Evolutionary conservation across 2,888 invertebrate genomes (phyloP).

Genomic region (Zhengitettix transpicula): DNA sequence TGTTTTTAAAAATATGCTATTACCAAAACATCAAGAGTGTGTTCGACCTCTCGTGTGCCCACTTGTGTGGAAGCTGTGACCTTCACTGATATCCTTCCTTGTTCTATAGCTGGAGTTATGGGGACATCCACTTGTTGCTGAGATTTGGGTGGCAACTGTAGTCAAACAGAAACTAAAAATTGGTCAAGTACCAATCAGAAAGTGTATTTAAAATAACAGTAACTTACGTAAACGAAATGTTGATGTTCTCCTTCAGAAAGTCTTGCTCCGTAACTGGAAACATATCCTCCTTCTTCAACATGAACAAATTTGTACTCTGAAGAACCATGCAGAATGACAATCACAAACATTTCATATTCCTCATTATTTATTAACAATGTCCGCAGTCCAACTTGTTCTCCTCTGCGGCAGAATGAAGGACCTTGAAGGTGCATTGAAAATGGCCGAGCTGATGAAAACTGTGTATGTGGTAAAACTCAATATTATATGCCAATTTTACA

Average conservation of each 20-base stretch:
- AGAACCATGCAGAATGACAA: conserved; percentile 29
- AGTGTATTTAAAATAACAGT: neutral
- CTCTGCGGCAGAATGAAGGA: conserved; percentile 27
- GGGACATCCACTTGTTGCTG: conserved; percentile 30
- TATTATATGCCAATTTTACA: too few species aligned
- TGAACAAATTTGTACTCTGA: conserved; percentile 31
- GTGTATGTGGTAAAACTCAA: neutral
- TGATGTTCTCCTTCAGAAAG: conserved; percentile 32
- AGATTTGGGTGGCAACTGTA: conserved; percentile 18
- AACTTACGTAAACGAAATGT: conserved; percentile 29
- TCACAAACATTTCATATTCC: conserved; percentile 20
- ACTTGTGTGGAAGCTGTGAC: conserved; percentile 32
- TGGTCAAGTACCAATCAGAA: neutral
- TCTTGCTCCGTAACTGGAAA: conserved; percentile 28
- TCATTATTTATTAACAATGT: conserved; percentile 22
- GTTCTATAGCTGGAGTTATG: conserved; percentile 27
- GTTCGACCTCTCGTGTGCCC: conserved; percentile 20
- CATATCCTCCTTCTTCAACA: conserved; percentile 30
- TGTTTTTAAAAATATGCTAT: too few species aligned
- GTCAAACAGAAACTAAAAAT: neutral
- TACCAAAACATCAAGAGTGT: conserved; percentile 21
- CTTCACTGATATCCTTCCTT: conserved; percentile 28
- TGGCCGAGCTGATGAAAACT: conserved; percentile 26
- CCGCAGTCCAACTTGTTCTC: conserved; percentile 30
- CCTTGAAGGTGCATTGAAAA: conserved; percentile 34